Conservation (phyloP, 2,113 vertebrate genomes). For the Panurus biarmicus region DNA sequence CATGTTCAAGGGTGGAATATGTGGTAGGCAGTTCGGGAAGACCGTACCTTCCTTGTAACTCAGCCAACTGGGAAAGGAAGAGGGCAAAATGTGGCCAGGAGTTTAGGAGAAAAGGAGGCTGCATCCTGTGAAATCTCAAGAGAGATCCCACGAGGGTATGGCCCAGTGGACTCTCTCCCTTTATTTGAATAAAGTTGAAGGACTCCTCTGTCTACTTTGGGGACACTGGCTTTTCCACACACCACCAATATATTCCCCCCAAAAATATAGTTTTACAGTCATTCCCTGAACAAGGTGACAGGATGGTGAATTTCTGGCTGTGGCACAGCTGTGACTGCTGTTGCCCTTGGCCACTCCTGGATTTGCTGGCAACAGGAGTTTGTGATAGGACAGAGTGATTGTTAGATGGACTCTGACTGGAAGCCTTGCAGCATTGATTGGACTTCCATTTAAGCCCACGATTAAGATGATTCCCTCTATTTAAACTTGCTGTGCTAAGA, state of each 20-base stretch:
- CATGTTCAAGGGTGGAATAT: not conserved
- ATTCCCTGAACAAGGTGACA: not conserved
- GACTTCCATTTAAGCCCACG: not conserved
- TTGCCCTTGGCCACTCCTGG: not conserved
- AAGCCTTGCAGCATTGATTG: not conserved
- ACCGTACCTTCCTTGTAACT: not conserved
- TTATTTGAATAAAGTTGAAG: not conserved
- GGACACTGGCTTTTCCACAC: not conserved
- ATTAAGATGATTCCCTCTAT: not conserved
- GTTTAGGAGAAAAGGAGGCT: not conserved
- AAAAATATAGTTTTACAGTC: not conserved
- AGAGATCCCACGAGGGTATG: not conserved
- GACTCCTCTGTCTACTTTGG: not conserved
- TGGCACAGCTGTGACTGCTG: too few relatives aligned
- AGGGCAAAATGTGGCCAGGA: not conserved
- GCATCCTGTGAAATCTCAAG: not conserved
- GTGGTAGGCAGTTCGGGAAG: not conserved
- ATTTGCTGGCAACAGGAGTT: not conserved
- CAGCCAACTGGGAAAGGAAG: not conserved
- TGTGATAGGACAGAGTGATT: not conserved
- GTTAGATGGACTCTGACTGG: rapidly evolving
- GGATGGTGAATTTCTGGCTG: not conserved
- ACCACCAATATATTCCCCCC: not conserved
- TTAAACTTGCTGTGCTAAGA: not conserved
- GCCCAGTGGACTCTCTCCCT: not conserved